These are phyloP conservation scores for Drosophila ezoana DNA, from an alignment of 2,888 invertebrate species.

Conservation along the genomic window DNA sequence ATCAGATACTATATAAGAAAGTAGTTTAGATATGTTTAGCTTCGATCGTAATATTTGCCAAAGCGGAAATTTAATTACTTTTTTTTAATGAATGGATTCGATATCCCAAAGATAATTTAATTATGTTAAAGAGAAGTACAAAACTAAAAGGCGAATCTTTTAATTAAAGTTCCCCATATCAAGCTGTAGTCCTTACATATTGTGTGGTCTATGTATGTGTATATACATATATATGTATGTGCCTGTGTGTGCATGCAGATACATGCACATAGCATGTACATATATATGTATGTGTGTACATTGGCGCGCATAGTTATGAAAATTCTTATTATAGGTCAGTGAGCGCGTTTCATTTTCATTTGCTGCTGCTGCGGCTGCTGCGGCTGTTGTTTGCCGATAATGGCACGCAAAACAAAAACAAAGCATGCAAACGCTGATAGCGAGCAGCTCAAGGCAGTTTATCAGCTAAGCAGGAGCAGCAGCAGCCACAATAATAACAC, in stretches of 20 bases:
- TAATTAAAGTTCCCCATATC: constrained; percentile 1
- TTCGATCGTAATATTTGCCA: too few relatives aligned
- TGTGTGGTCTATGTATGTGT: background rate
- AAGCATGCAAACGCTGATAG: constrained; percentile 34
- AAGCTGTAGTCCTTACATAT: background rate
- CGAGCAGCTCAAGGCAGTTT: constrained; percentile 63
- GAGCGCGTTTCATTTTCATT: constrained; percentile 67
- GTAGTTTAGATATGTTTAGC: too few relatives aligned
- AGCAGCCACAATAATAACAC: constrained; percentile 27
- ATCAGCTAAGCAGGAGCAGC: constrained; percentile 55
- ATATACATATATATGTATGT: background rate
- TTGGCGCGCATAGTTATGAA: constrained; percentile 47
- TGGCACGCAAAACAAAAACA: constrained; percentile 38
- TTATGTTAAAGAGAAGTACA: too few relatives aligned
- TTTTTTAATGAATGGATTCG: too few relatives aligned
- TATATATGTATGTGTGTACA: background rate
- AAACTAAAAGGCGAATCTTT: background rate
- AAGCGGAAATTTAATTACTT: too few relatives aligned
- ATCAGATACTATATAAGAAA: too few relatives aligned
- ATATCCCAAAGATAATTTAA: too few relatives aligned
- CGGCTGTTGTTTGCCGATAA: constrained; percentile 43
- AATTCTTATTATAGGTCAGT: constrained; percentile 77
- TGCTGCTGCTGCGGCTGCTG: constrained; percentile 21
- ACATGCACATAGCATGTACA: background rate
- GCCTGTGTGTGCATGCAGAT: background rate